A percentile compares a stretch with the other conserved stretches of the same genome.
phyloP scores from a whole-genome alignment of 2,797 vertebrate genomes.

The Cephalopachus bancanus region DNA sequence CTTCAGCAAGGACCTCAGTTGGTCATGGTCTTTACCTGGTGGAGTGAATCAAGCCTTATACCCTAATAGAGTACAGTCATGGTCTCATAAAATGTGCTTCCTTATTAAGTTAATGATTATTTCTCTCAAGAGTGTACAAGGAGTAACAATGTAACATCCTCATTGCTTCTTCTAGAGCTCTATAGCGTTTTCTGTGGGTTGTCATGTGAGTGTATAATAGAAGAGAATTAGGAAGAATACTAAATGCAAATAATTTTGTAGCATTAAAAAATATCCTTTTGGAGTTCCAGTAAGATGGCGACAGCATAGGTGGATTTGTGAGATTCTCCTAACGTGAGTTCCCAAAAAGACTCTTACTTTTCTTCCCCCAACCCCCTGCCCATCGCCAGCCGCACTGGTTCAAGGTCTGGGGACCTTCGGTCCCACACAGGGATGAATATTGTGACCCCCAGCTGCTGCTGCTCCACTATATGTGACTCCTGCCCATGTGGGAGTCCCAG shows the following conservation, averaged over 20 bases:
- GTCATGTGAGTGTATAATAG: not conserved
- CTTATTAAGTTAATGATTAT: constrained; percentile 37
- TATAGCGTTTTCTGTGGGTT: not conserved
- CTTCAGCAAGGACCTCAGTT: not conserved
- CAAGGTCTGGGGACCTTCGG: too few relatives aligned
- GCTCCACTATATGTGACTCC: too few relatives aligned
- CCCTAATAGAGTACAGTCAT: not conserved
- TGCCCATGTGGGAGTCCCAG: too few relatives aligned
- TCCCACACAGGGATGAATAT: too few relatives aligned
- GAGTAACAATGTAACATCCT: not conserved
- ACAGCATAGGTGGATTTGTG: too few relatives aligned
- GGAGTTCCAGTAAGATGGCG: too few relatives aligned
- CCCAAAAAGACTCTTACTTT: too few relatives aligned
- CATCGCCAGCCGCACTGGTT: too few relatives aligned
- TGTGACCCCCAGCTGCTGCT: too few relatives aligned
- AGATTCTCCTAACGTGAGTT: too few relatives aligned
- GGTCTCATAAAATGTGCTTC: not conserved
- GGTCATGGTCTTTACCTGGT: not conserved
- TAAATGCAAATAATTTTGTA: constrained; percentile 44
- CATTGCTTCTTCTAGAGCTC: not conserved
- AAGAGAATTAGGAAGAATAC: not conserved
- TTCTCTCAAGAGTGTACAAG: not conserved
- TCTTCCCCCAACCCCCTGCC: too few relatives aligned
- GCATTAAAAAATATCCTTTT: constrained; percentile 19
- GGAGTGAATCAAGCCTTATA: not conserved